phyloP scores from a whole-genome alignment of 2,888 invertebrate genomes.

The Lepidocyrtinus sp. region DNA sequence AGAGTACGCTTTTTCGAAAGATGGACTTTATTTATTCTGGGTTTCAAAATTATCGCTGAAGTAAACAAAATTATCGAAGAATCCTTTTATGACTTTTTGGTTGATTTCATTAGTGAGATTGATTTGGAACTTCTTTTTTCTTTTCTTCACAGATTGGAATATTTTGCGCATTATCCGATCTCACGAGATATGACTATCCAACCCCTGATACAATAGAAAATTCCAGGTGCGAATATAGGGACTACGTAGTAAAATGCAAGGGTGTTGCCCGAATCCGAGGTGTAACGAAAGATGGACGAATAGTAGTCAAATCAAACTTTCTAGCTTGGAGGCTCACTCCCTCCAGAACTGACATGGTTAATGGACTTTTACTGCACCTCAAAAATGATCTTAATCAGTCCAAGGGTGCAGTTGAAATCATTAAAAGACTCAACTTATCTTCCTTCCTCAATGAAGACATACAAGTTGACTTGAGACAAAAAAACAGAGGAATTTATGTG shows the following conservation, averaged over 20 bases:
- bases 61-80: slow-evolving; percentile 16
- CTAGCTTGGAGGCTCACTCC: slow-evolving; percentile 30
- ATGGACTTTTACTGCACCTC: slow-evolving; percentile 27
- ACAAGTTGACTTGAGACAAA: slow-evolving; percentile 31
- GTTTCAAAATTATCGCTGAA: slow-evolving; percentile 49
- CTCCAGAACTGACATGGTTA: slow-evolving; percentile 27
- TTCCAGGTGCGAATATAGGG: slow-evolving; percentile 32
- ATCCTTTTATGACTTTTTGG: not conserved
- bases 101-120: not conserved
- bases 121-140: not conserved
- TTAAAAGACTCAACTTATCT: slow-evolving; percentile 17
- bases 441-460: slow-evolving; percentile 40
- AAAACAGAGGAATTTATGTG: slow-evolving; percentile 39
- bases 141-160: slow-evolving; percentile 44
- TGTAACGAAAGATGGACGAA: slow-evolving; percentile 37
- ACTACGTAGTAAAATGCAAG: slow-evolving; percentile 40
- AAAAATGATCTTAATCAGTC: slow-evolving; percentile 21
- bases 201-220: slow-evolving; percentile 30
- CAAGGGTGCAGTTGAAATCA: slow-evolving; percentile 41
- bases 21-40: slow-evolving; percentile 31
- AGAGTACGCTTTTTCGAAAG: slow-evolving; percentile 30
- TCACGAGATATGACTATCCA: slow-evolving; percentile 57
- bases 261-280: slow-evolving; percentile 38
- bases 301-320: slow-evolving; percentile 23
- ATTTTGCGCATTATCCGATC: slow-evolving; percentile 49